Conservation (phyloP, 2,797 vertebrate species). For the Pogonophryne albipinna region DNA sequence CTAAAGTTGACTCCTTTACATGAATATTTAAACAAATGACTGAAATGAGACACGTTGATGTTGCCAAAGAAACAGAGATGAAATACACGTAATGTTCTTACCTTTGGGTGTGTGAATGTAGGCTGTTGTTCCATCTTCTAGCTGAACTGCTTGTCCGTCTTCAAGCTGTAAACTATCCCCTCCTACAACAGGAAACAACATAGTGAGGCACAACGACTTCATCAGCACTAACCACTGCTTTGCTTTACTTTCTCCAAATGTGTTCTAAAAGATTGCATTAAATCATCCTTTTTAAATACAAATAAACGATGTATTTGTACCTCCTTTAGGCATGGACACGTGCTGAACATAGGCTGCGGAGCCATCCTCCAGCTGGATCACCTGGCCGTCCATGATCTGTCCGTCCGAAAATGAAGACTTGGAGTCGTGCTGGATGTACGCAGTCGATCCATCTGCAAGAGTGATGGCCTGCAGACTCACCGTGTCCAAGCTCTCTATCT, state of each 20-base stretch:
- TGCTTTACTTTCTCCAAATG: background rate
- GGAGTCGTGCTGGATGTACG: constrained; percentile 97
- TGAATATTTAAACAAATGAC: background rate
- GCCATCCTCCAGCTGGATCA: constrained; percentile 98
- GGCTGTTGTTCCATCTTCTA: constrained; percentile 98
- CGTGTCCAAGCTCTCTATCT: constrained; percentile 96
- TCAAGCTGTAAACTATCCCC: constrained; percentile 94
- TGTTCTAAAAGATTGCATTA: background rate
- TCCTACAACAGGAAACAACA: constrained; percentile 67
- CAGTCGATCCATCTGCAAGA: constrained; percentile 97
- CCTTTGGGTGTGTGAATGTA: constrained; percentile 98
- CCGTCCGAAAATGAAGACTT: constrained; percentile 91
- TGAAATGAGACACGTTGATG: background rate
- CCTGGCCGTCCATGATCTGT: constrained; percentile 97
- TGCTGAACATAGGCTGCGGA: constrained; percentile 98
- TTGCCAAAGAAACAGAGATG: background rate
- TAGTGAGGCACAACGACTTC: background rate
- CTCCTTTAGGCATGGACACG: constrained; percentile 93
- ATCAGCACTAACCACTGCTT: background rate
- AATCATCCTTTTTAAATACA: background rate
- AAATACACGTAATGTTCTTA: constrained; percentile 55
- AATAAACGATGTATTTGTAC: constrained; percentile 68
- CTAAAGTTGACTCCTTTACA: background rate
- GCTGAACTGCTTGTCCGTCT: constrained; percentile 97
- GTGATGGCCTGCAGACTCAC: constrained; percentile 98